Conservation (phyloP, 2,888 invertebrate genomes). For the Oligia strigilis region DNA sequence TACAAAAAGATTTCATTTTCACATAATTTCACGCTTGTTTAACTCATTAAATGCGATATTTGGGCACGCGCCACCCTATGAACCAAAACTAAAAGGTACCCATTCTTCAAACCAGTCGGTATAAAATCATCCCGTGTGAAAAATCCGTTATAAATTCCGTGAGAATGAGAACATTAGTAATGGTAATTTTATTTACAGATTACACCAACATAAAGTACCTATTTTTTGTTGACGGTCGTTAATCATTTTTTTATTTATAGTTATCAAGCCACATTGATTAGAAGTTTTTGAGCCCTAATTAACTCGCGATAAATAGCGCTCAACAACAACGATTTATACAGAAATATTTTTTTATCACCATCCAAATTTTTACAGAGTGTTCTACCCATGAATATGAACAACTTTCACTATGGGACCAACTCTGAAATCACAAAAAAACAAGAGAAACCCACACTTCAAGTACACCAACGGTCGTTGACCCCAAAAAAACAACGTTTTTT, state of each 20-base stretch:
- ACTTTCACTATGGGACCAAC: too few species aligned
- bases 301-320: neutral
- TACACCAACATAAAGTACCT: neutral
- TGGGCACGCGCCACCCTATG: slow-evolving; percentile 27
- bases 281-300: neutral
- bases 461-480: too few species aligned
- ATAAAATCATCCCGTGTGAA: slow-evolving; percentile 21
- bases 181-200: slow-evolving; percentile 13
- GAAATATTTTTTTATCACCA: too few species aligned
- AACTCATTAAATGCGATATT: slow-evolving; percentile 30
- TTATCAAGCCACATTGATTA: slow-evolving; percentile 3
- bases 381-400: too few species aligned
- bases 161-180: slow-evolving; percentile 23
- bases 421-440: too few species aligned
- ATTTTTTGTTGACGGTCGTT: slow-evolving; percentile 12
- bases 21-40: slow-evolving; percentile 6
- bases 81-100: neutral
- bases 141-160: slow-evolving; percentile 26
- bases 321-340: neutral
- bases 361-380: too few species aligned
- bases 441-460: too few species aligned
- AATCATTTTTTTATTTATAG: neutral
- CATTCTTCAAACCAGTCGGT: neutral
- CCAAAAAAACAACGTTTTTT: too few species aligned
- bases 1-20: neutral